phyloP scores from a whole-genome alignment of 2,888 invertebrate genomes.

The Cryptocheilus praepositus region DNA sequence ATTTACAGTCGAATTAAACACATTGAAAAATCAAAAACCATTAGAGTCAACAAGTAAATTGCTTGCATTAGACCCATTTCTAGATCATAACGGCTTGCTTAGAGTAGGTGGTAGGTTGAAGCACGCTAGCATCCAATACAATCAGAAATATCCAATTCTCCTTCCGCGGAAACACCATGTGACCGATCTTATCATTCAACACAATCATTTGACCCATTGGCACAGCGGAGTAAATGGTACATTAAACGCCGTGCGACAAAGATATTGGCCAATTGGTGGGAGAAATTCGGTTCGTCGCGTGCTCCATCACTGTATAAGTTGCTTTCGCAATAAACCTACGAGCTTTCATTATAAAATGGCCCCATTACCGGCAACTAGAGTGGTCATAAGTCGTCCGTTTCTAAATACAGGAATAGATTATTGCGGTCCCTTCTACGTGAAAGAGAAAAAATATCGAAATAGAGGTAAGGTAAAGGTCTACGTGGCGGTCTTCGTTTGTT shows the following conservation, averaged over 20 bases:
- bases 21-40: background rate
- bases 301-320: conserved; percentile 24
- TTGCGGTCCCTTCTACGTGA: background rate
- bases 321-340: background rate
- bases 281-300: conserved; percentile 21
- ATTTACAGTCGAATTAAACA: background rate
- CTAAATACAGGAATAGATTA: background rate
- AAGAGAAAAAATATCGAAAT: background rate
- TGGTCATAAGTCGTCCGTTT: conserved; percentile 4
- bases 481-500: background rate
- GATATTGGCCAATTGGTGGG: conserved; percentile 38
- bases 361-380: conserved; percentile 48
- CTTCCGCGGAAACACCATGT: conserved; percentile 26
- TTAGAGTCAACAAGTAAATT: background rate
- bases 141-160: conserved; percentile 32
- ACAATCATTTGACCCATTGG: conserved; percentile 16
- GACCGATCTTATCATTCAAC: conserved; percentile 25
- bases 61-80: background rate
- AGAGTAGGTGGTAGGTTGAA: conserved; percentile 36
- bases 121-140: conserved; percentile 22
- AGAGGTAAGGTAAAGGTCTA: conserved; percentile 4
- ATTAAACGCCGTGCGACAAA: conserved; percentile 25
- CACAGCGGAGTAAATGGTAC: conserved; percentile 37
- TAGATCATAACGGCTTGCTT: conserved; percentile 19
- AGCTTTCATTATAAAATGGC: conserved; percentile 46